phyloP scores from a whole-genome alignment of 2,797 vertebrate genomes.

The Oryzias dopingdopingensis region DNA sequence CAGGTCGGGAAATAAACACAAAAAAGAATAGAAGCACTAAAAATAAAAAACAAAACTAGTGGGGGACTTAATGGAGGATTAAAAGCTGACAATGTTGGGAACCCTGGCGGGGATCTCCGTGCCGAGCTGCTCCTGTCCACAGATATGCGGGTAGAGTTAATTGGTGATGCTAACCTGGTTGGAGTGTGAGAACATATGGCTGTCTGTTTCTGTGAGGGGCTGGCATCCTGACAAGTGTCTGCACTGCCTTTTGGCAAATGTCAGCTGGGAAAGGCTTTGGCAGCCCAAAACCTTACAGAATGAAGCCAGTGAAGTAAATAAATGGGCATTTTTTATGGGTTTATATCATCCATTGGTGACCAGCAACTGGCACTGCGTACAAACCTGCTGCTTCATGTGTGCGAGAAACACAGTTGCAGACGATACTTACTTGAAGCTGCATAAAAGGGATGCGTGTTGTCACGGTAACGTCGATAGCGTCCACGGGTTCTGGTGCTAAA shows the following conservation, averaged over 20 bases:
- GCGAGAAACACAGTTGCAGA: background rate
- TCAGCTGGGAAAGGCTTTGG: background rate
- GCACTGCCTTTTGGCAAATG: conserved; percentile 5
- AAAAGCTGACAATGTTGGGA: background rate
- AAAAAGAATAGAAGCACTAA: background rate
- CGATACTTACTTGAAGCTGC: conserved; percentile 67
- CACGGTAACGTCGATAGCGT: conserved; percentile 44
- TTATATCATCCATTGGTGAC: background rate
- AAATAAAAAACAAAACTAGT: background rate
- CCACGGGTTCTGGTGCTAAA: conserved; percentile 51
- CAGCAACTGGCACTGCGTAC: background rate
- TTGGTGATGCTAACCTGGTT: conserved; percentile 11
- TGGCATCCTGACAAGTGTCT: conserved; percentile 6
- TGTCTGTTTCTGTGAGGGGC: conserved; percentile 5
- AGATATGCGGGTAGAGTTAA: conserved; percentile 4
- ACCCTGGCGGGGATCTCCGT: background rate
- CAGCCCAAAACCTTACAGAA: background rate
- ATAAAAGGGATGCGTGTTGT: conserved; percentile 64
- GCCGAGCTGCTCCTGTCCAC: conserved; percentile 2
- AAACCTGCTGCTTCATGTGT: background rate
- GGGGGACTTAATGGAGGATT: background rate
- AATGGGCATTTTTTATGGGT: background rate
- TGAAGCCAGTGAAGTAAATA: background rate
- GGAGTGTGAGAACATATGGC: conserved; percentile 10
- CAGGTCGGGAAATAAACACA: background rate